These are phyloP conservation scores for Polyommatus iphigenia DNA, from an alignment of 2,888 invertebrate species.

Conservation along the genomic window DNA sequence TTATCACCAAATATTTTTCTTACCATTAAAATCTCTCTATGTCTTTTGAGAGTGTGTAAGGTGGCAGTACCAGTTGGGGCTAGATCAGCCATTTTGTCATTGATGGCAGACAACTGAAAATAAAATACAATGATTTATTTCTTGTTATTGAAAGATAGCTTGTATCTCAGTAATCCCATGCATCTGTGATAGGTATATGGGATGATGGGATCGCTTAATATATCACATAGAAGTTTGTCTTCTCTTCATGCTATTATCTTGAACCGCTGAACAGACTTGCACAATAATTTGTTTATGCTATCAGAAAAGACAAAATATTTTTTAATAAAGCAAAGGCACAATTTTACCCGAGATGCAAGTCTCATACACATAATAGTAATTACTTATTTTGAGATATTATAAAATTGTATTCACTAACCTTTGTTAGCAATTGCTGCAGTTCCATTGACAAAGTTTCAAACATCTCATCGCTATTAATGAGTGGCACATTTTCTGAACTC, in stretches of 20 bases:
- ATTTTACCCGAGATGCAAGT: too few relatives aligned
- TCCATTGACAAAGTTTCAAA: constrained; percentile 96
- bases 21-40: constrained; percentile 93
- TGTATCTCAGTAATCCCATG: too few relatives aligned
- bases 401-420: constrained; percentile 73
- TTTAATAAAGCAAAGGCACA: too few relatives aligned
- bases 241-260: too few relatives aligned
- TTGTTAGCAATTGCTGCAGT: constrained; percentile 91
- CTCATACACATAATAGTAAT: not conserved
- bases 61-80: constrained; percentile 90
- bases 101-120: constrained; percentile 84
- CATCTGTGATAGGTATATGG: too few relatives aligned
- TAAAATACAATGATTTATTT: not conserved
- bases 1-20: too few relatives aligned
- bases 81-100: constrained; percentile 92
- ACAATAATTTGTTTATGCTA: too few relatives aligned
- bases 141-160: too few relatives aligned
- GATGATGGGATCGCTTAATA: too few relatives aligned
- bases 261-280: too few relatives aligned
- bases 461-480: constrained; percentile 93
- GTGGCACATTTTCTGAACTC: constrained; percentile 87
- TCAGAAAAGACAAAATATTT: too few relatives aligned
- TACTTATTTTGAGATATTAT: not conserved
- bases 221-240: too few relatives aligned
- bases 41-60: constrained; percentile 95